Conservation (phyloP, 2,113 vertebrate genomes). For the Pristiophorus japonicus region DNA sequence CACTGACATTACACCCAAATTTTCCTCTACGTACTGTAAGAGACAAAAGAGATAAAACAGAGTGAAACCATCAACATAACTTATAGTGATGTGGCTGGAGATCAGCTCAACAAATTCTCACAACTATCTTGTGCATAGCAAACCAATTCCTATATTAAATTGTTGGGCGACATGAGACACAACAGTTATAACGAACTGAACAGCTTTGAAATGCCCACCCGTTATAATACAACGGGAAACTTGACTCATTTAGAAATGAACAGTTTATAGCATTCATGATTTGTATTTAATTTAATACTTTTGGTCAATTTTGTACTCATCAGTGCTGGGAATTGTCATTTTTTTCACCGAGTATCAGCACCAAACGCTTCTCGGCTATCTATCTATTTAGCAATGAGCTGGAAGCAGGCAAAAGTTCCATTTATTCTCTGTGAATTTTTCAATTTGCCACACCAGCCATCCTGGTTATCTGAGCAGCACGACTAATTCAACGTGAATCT, state of each 20-base stretch:
- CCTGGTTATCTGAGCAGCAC: too few relatives aligned
- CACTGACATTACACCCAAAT: conserved; percentile 89
- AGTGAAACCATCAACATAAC: not conserved
- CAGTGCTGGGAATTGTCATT: not conserved
- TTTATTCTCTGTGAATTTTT: not conserved
- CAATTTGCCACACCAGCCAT: not conserved
- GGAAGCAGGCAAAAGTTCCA: not conserved
- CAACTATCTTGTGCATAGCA: not conserved
- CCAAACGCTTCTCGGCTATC: too few relatives aligned
- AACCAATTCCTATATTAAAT: not conserved
- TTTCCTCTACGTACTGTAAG: conserved; percentile 84
- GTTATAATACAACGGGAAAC: not conserved
- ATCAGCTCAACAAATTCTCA: not conserved
- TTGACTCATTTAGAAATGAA: not conserved
- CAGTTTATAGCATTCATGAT: not conserved
- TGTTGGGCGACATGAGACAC: not conserved
- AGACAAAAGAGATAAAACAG: not conserved
- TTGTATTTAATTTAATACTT: too few relatives aligned
- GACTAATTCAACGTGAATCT: not conserved
- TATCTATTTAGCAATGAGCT: not conserved
- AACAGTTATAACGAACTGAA: not conserved
- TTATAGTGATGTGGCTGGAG: not conserved
- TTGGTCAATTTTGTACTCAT: not conserved
- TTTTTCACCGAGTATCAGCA: too few relatives aligned
- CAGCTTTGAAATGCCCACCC: not conserved